phyloP scores from a whole-genome alignment of 2,797 vertebrate species.

The Spinibarbus caldwelli region DNA sequence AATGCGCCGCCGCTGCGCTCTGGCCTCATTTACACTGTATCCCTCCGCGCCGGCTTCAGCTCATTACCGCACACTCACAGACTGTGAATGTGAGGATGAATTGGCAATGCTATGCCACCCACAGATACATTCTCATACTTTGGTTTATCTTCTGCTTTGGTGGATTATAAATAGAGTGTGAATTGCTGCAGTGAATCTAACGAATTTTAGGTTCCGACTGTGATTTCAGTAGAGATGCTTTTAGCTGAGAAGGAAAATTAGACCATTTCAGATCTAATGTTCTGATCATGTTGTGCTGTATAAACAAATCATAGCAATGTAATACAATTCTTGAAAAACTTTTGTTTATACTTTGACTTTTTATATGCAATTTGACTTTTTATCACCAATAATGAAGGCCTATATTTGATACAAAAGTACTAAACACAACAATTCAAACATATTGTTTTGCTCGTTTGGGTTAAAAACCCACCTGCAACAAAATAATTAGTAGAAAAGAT shows the following conservation, averaged over 20 bases:
- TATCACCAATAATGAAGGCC: not conserved
- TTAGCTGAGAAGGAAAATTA: not conserved
- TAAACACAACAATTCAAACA: too few relatives aligned
- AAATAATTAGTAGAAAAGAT: not conserved
- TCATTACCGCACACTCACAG: not conserved
- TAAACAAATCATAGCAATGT: not conserved
- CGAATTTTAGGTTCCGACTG: not conserved
- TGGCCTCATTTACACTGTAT: conserved; percentile 53
- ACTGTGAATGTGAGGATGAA: not conserved
- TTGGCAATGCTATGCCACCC: not conserved
- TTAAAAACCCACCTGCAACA: not conserved
- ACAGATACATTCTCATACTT: not conserved
- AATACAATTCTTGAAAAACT: not conserved
- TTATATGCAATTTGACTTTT: not conserved
- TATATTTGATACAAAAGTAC: too few relatives aligned
- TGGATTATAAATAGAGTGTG: not conserved
- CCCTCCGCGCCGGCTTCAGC: conserved; percentile 52
- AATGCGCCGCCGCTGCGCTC: conserved; percentile 38
- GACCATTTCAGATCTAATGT: not conserved
- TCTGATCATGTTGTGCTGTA: not conserved
- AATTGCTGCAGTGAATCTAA: not conserved
- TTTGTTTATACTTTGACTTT: not conserved
- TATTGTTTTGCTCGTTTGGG: not conserved
- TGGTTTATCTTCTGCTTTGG: not conserved
- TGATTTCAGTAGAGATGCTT: not conserved